These are phyloP conservation scores for Leptoclinus maculatus DNA, from an alignment of 2,797 vertebrate species.

Conservation along the genomic window DNA sequence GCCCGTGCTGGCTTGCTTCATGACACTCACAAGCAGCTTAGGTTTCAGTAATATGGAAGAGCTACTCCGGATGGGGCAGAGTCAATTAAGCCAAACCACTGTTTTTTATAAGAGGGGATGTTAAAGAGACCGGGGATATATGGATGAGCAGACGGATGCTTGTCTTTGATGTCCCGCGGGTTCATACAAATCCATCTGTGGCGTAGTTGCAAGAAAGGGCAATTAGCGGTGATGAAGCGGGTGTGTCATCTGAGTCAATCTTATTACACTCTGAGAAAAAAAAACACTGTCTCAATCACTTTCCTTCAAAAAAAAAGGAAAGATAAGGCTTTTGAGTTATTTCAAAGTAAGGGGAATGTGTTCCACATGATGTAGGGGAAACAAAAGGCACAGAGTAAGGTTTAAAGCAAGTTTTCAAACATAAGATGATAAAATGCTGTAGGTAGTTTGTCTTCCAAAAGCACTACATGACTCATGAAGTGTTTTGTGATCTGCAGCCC, in stretches of 20 bases:
- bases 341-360: constrained; percentile 2
- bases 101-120: constrained; percentile 59
- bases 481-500: background rate
- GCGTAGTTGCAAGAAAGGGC: constrained; percentile 41
- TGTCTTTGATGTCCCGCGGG: constrained; percentile 67
- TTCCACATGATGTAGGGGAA: background rate
- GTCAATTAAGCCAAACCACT: constrained; percentile 74
- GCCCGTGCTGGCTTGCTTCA: constrained; percentile 51
- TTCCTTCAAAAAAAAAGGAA: constrained; percentile 27
- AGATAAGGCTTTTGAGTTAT: constrained; percentile 15
- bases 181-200: constrained; percentile 58
- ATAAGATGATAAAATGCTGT: background rate
- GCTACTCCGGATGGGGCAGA: constrained; percentile 59
- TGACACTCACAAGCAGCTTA: constrained; percentile 73
- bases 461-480: background rate
- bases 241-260: constrained; percentile 64
- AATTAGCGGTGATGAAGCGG: constrained; percentile 68
- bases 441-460: constrained; percentile 1
- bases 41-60: constrained; percentile 61
- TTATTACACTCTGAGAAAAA: constrained; percentile 62
- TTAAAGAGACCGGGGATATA: constrained; percentile 57
- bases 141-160: constrained; percentile 52
- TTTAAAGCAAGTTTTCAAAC: constrained; percentile 7
- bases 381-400: background rate
- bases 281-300: constrained; percentile 56